A percentile compares a stretch with the other conserved stretches of the same genome.
phyloP scores from a whole-genome alignment of 2,113 vertebrate species.

The Sander vitreus region DNA sequence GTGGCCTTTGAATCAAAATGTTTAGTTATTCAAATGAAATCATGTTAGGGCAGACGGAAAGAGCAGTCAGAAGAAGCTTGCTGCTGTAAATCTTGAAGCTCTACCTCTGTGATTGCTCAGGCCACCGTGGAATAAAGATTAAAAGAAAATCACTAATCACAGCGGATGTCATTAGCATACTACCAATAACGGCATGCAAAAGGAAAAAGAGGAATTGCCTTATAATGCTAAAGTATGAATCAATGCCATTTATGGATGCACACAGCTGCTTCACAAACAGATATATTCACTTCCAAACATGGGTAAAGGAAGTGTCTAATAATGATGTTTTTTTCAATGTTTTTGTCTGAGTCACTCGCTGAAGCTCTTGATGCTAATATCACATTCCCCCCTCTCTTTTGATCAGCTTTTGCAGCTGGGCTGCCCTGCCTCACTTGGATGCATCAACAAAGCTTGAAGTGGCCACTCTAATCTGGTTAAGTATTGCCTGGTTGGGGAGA shows the following conservation, averaged over 20 bases:
- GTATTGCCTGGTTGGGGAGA: slow-evolving; percentile 80
- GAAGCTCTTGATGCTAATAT: slow-evolving; percentile 83
- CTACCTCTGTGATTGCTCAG: slow-evolving; percentile 92
- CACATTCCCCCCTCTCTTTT: slow-evolving; percentile 83
- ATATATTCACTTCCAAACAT: slow-evolving; percentile 82
- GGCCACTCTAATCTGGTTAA: slow-evolving; percentile 82
- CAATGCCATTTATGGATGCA: slow-evolving; percentile 86
- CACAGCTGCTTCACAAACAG: slow-evolving; percentile 88
- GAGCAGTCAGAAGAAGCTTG: slow-evolving; percentile 86
- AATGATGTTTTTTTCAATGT: slow-evolving; percentile 82
- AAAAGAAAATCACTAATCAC: slow-evolving; percentile 97
- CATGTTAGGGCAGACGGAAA: slow-evolving; percentile 88
- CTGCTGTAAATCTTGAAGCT: slow-evolving; percentile 91
- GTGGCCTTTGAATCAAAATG: slow-evolving; percentile 84
- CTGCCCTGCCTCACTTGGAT: slow-evolving; percentile 80
- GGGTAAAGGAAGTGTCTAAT: slow-evolving; percentile 84
- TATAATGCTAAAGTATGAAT: slow-evolving; percentile 88
- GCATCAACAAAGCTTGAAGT: slow-evolving; percentile 85
- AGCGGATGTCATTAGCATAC: slow-evolving; percentile 95
- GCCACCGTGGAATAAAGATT: slow-evolving; percentile 93
- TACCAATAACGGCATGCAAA: slow-evolving; percentile 92
- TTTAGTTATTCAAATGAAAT: slow-evolving; percentile 90
- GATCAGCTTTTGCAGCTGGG: slow-evolving; percentile 85
- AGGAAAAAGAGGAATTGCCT: slow-evolving; percentile 80
- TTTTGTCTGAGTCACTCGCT: slow-evolving; percentile 81